Evolutionary conservation across 2,888 invertebrate genomes (phyloP).

Genomic region (Lasioglossum pauxillum): DNA sequence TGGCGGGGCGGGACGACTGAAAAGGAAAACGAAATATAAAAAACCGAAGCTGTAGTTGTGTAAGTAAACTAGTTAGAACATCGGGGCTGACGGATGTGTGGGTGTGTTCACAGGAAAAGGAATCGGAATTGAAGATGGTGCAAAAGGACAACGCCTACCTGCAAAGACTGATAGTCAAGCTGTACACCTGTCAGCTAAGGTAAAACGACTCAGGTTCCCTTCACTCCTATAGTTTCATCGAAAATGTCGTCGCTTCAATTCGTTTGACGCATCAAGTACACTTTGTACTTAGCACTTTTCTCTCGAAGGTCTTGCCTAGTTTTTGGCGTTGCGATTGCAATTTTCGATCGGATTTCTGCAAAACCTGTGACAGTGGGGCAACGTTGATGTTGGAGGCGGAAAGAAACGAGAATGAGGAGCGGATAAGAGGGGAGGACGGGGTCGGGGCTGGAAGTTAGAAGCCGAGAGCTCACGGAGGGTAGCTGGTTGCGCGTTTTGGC

Average conservation of each 20-base stretch:
- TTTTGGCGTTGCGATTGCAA: neutral
- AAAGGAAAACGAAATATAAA: neutral
- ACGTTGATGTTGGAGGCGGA: neutral
- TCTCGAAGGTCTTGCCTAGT: too few species aligned
- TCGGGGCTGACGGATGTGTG: neutral
- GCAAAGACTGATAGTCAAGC: conserved; percentile 69
- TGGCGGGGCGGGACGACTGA: neutral
- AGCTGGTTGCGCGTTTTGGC: neutral
- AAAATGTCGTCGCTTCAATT: neutral
- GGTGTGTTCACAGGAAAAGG: conserved; percentile 66
- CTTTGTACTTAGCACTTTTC: neutral
- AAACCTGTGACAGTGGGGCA: neutral
- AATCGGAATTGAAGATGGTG: conserved; percentile 69
- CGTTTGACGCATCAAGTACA: neutral
- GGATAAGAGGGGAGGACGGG: neutral
- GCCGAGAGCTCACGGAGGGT: neutral
- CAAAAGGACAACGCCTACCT: conserved; percentile 68
- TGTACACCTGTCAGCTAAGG: conserved; percentile 68
- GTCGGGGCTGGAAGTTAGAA: neutral
- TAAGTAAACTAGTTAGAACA: neutral
- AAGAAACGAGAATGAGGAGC: neutral
- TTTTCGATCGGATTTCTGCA: neutral
- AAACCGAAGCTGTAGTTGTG: neutral
- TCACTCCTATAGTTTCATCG: neutral
- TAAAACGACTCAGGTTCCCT: conserved; percentile 27